These are phyloP conservation scores for Acinonyx jubatus DNA, from an alignment of 2,113 vertebrate species.

Conservation along the genomic window DNA sequence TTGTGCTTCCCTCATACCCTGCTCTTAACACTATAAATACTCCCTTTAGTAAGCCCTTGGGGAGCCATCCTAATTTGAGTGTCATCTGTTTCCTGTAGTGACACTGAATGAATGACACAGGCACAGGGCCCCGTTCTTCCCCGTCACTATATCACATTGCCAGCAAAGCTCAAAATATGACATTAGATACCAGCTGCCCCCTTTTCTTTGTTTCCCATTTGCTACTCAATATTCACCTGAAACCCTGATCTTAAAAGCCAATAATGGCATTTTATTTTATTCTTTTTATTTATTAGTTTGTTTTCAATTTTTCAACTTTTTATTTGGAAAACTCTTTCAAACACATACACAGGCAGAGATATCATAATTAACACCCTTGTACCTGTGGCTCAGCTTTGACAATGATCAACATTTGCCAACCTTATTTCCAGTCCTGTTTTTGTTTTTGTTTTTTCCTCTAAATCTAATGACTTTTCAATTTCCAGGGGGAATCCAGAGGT, in stretches of 20 bases:
- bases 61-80: background rate
- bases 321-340: background rate
- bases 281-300: background rate
- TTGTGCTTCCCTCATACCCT: background rate
- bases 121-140: background rate
- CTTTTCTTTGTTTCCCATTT: background rate
- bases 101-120: background rate
- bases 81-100: slow-evolving; percentile 8
- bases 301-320: slow-evolving; percentile 4
- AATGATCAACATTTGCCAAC: background rate
- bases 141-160: background rate
- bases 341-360: background rate
- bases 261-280: background rate
- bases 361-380: background rate
- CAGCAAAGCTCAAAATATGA: background rate
- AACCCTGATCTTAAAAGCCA: background rate
- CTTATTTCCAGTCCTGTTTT: background rate
- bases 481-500: background rate
- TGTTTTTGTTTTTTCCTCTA: background rate
- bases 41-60: background rate
- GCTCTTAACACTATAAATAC: background rate
- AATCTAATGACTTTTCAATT: background rate
- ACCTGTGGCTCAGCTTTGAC: background rate
- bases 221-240: background rate
- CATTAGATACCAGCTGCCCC: background rate